Evolutionary conservation across 2,797 vertebrate species (phyloP).

Genomic region (Luscinia luscinia): DNA sequence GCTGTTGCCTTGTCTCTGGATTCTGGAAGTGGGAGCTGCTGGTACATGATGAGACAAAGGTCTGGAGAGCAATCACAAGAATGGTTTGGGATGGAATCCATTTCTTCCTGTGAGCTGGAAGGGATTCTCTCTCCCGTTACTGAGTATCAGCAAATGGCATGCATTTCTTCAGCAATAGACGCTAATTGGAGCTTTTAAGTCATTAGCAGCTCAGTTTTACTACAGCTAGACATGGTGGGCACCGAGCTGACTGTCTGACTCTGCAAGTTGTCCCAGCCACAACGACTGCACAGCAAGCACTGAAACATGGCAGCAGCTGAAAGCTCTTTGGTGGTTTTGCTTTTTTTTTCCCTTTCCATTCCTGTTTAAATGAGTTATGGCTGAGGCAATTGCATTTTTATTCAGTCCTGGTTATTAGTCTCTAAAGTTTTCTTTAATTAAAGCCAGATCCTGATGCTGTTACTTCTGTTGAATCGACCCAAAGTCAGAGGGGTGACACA

Average conservation of each 20-base stretch:
- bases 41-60: background rate
- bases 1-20: background rate
- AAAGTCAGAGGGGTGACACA: background rate
- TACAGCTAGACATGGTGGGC: background rate
- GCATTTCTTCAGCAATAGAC: background rate
- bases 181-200: constrained; percentile 16
- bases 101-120: background rate
- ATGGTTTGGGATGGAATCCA: background rate
- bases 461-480: background rate
- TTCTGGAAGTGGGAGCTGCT: background rate
- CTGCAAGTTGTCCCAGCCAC: background rate
- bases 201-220: constrained; percentile 5
- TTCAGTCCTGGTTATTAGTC: constrained; percentile 1
- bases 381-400: background rate
- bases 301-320: background rate
- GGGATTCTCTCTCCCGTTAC: background rate
- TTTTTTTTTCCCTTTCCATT: background rate
- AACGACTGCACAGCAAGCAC: background rate
- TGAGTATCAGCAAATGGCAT: background rate
- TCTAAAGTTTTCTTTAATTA: constrained; percentile 27
- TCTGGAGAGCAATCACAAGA: background rate
- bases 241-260: background rate
- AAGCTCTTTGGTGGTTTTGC: background rate
- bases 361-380: background rate
- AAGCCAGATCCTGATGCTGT: constrained; percentile 8